A percentile compares a stretch with the other conserved stretches of the same genome.
Evolutionary conservation across 23 tunicate species (phyloP).

Genomic region (Trididemnum nubilum): DNA sequence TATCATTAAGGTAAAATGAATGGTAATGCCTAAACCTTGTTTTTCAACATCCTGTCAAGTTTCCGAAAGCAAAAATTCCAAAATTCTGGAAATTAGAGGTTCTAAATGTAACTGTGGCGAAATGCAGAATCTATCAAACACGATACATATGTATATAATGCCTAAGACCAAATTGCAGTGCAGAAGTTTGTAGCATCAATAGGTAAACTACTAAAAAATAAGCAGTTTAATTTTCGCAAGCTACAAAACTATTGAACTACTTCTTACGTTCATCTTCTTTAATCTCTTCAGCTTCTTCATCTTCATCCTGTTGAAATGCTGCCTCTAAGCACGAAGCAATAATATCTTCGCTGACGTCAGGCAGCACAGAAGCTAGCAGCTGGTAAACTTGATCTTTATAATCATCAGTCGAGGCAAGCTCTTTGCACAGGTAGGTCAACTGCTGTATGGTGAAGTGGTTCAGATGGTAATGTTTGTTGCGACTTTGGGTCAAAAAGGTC

Average conservation of each 20-base stretch:
- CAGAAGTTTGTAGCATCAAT: too few species aligned
- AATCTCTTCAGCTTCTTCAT: too few species aligned
- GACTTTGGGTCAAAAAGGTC: conserved; percentile 6
- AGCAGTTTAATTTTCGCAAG: too few species aligned
- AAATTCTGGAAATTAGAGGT: too few species aligned
- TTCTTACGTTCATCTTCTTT: too few species aligned
- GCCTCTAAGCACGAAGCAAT: conserved; percentile 34
- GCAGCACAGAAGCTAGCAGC: conserved; percentile 31
- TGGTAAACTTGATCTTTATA: conserved; percentile 51
- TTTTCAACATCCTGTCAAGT: neutral
- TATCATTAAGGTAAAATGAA: neutral
- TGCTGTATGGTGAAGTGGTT: conserved; percentile 67
- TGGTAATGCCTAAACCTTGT: neutral
- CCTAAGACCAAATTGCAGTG: too few species aligned
- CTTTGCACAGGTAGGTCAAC: conserved; percentile 45
- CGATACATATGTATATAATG: too few species aligned
- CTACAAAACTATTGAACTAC: too few species aligned
- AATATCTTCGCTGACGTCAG: neutral
- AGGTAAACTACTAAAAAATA: too few species aligned
- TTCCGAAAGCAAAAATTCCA: too few species aligned
- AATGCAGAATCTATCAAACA: too few species aligned
- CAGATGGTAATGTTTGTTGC: conserved; percentile 43
- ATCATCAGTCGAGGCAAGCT: conserved; percentile 38
- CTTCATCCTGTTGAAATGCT: conserved; percentile 7
- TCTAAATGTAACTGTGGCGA: too few species aligned